Evolutionary conservation across 2,113 vertebrate species (phyloP), one percentile per base, ranked within the genome.

Genomic region (Condylura cristata): DNA sequence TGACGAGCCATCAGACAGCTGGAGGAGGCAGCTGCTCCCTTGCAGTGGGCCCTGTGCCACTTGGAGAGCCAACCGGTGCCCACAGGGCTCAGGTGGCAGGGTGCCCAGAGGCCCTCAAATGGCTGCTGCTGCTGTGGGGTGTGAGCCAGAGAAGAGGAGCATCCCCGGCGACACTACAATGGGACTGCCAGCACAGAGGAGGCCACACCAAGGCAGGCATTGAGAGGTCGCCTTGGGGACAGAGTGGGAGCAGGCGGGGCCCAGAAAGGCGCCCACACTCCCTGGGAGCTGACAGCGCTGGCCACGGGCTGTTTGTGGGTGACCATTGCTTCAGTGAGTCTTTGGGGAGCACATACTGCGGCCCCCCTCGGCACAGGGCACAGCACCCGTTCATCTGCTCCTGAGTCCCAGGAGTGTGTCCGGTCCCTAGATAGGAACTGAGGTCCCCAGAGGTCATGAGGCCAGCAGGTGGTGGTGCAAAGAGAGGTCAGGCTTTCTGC

Each of bases 21-120:
- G 89, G 53, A 86, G 46, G 80, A 90, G 72, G 46, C 87, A 94
- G 94, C 91, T 93, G 95, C 81, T 44, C 61, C 92, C 85, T 39
- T 1, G 0, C 32, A 17, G 8, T 3, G 10, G 81, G 76, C 70
- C 28, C 34, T 0, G 0, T 0, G 8, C 71, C 30, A 6, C 70
- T 14, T 44, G 60, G 18, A 93, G 68, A 82, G 63, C 51, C 65
- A 51, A 91, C 80, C 34, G 89, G 80, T 0, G 53, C 48, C 74
- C 83, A 37, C 65, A 81, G 86, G 65, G 39, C 32, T 48, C 11
- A 1, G 2, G 1, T 65, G 48, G 80, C 51, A 7, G 20, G 26
- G 39, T 0, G 22, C 60, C 65, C 20, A 63, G 68, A 61, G 80
- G 13, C 60, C 61, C 56, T 81, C 22, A 6, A n/a, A 34, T 1